Evolutionary conservation across 2,797 vertebrate genomes (phyloP).

Genomic region (Mareca penelope): DNA sequence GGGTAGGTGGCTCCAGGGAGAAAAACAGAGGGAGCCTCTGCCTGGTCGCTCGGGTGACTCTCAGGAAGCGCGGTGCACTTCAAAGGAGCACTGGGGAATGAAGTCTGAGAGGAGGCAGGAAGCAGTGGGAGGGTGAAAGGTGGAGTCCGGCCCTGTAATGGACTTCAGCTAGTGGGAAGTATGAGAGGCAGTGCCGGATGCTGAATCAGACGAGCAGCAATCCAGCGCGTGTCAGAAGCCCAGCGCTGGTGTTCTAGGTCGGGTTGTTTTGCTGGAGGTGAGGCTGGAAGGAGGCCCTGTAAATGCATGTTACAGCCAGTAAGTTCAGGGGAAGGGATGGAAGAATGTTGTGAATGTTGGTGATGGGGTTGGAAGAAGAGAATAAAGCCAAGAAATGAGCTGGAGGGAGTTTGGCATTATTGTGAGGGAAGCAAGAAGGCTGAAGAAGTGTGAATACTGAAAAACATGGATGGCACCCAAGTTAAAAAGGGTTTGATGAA

Average conservation of each 20-base stretch:
- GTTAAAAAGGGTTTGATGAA: conserved; percentile 39
- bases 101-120: background rate
- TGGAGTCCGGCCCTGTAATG: conserved; percentile 12
- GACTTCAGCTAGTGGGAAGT: background rate
- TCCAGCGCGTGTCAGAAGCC: background rate
- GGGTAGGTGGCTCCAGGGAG: background rate
- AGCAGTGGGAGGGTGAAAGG: conserved; percentile 32
- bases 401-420: background rate
- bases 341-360: background rate
- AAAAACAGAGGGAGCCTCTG: background rate
- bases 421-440: conserved; percentile 18
- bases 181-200: background rate
- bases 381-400: conserved; percentile 6
- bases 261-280: background rate
- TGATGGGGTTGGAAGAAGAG: background rate
- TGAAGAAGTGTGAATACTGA: conserved; percentile 23
- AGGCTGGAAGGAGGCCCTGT: background rate
- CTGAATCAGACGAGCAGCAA: conserved; percentile 22
- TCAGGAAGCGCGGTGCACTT: background rate
- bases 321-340: background rate
- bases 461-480: conserved; percentile 46
- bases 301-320: background rate
- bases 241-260: background rate
- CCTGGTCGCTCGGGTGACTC: background rate
- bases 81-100: background rate